phyloP scores from a whole-genome alignment of 2,888 invertebrate species.

The Unio pictorum region DNA sequence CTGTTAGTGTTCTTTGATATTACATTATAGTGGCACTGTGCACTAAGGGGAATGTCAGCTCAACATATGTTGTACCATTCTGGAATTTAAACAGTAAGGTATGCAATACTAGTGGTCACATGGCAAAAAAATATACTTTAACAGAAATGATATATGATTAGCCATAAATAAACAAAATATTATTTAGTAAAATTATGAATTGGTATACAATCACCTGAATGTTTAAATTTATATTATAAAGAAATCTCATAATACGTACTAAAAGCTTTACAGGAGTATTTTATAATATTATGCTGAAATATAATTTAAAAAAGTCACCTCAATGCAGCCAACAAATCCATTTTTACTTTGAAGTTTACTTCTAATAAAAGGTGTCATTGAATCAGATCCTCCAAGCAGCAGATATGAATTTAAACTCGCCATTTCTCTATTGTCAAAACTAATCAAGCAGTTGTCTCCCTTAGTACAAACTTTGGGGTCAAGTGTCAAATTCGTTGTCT shows the following conservation, averaged over 20 bases:
- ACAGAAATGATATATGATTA: too few relatives aligned
- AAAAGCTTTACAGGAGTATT: neutral
- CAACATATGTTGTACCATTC: too few relatives aligned
- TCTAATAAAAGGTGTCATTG: conserved; percentile 53
- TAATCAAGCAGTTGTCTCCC: conserved; percentile 32
- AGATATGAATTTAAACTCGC: conserved; percentile 33
- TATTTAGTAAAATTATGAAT: too few relatives aligned
- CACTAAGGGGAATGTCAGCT: too few relatives aligned
- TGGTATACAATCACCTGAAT: too few relatives aligned
- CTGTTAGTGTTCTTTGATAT: too few relatives aligned
- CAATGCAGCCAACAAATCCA: conserved; percentile 60
- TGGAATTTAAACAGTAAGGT: too few relatives aligned
- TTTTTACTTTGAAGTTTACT: conserved; percentile 46
- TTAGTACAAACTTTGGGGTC: conserved; percentile 35
- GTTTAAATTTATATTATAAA: neutral
- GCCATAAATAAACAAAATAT: too few relatives aligned
- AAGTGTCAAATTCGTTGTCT: conserved; percentile 36
- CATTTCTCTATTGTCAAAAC: conserved; percentile 20
- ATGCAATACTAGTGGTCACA: too few relatives aligned
- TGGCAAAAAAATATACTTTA: too few relatives aligned
- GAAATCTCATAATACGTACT: neutral
- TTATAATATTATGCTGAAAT: neutral
- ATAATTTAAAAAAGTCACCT: conserved; percentile 43
- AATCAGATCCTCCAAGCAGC: conserved; percentile 49
- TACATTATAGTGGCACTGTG: too few relatives aligned